Evolutionary conservation across 2,797 vertebrate genomes (phyloP), one percentile per base, ranked within the genome.

Genomic region (Coregonus suidteri): DNA sequence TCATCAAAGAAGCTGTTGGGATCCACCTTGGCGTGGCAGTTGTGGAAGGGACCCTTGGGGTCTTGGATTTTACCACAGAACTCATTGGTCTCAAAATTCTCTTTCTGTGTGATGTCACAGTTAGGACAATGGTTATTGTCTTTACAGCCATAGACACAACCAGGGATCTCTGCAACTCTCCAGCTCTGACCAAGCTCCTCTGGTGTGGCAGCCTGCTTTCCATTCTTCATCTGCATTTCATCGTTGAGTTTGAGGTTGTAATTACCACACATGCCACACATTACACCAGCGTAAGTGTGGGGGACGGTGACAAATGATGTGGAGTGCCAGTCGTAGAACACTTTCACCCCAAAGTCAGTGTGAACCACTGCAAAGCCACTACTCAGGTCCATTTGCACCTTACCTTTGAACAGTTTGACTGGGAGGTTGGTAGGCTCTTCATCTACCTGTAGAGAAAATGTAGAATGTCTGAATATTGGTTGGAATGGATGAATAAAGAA

Each of bases 261-360:
- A 80, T 96, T 94, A 15, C 95, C 93, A 0, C 96, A 96, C 69
- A 96, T 76, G 5, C 95, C 94, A 0, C 93, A 95, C 18, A 95
- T 88, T 6, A 77, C 90, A 15, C 78, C 82, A 0, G 15, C 76
- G 81, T 95, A 91, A 20, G 3, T 34, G 0, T 14, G 0, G 0
- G 94, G 91, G 6, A 96, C 75, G 52, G 75, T 93, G 20, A 96
- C 66, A 93, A n/a, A 15, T 75, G 92, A 75, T 77, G 53, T 0
- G 0, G 80, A 77, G 52, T 86, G 82, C 94, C 94, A 95, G 82
- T 96, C 70, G 0, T 94, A 96, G 47, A 84, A 81, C 66, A 96
- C 86, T 1, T 83, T 79, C 79, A 96, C 78, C 0, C 82, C 84
- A 18, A 96, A 95, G 81, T 90, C 75, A 0, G 91, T 90, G 51